Base-by-base conservation (phyloP, 2,797 vertebrate species). In the Phrynocephalus forsythii region DNA sequence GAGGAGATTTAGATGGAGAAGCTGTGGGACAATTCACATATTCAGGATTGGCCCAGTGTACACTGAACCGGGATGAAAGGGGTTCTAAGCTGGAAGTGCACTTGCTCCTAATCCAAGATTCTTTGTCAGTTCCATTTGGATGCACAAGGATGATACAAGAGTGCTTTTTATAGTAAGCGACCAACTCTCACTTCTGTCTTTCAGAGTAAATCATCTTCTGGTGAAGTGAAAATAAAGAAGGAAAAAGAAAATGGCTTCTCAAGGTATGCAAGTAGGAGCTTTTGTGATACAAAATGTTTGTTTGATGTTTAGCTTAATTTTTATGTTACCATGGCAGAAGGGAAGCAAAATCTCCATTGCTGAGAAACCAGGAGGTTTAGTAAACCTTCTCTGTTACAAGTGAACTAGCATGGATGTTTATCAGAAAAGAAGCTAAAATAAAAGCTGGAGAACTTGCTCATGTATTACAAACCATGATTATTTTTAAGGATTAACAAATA, bases 161-260 rank as follows among this genome's bases (percentile, higher is more conserved):
- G 13, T 5, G 26, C 66, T 38, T 60, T 81, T 76, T 38, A 78
- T 33, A 18, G 11, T 2, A 2, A 56, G 83, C 95, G 68, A 95
- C 87, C 85, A 84, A 1, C 90, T 89, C 73, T 83, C 91, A 2
- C 60, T 79, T 95, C 91, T 94, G 63, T 88, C 81, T 91, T 97
- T 95, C 94, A 99, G 98, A 93, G 96, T 84, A 98, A 97, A 93
- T 96, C 91, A 13, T 96, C 95, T 81, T 94, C 97, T 87, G 95
- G 95, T 83, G 97, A 98, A 91, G 96, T 96, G 60, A 99, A 98
- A 96, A 96, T 97, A 90, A 99, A 98, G 96, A 98, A 98, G 90
- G 98, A 98, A 94, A 99, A 98, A 89, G 98, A 99, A 96, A 99
- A 99, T 95, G 98, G 98, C 82, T 98, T 98, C 93, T 96, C 97